Conservation (phyloP, 2,888 invertebrate species). For the Aplocera efformata region DNA sequence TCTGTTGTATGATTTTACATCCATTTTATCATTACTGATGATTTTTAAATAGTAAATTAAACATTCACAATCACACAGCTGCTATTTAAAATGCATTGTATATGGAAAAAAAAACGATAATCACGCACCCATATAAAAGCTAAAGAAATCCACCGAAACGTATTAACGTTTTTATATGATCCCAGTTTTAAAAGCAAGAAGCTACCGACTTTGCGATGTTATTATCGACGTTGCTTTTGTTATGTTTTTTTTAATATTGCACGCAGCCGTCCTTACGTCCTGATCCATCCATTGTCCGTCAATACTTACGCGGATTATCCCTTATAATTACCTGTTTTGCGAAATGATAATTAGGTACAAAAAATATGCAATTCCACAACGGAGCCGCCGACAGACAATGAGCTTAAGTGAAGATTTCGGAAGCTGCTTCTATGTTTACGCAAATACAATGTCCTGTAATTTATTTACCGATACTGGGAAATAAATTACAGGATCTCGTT, state of each 20-base stretch:
- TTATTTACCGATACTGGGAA: not conserved
- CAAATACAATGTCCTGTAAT: slow-evolving; percentile 5
- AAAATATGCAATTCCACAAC: slow-evolving; percentile 50
- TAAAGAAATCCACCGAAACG: slow-evolving; percentile 39
- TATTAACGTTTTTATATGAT: slow-evolving; percentile 49
- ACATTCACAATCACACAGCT: slow-evolving; percentile 37
- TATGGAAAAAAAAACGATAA: slow-evolving; percentile 37
- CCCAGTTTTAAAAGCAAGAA: slow-evolving; percentile 69
- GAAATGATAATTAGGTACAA: slow-evolving; percentile 61
- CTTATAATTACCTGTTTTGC: slow-evolving; percentile 73
- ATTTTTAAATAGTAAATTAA: slow-evolving; percentile 7
- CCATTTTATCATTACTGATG: too few species aligned
- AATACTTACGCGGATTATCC: slow-evolving; percentile 67
- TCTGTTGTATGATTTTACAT: too few species aligned
- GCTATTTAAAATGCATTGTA: slow-evolving; percentile 36
- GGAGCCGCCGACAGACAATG: slow-evolving; percentile 52
- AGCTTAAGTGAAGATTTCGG: slow-evolving; percentile 18
- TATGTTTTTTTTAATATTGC: slow-evolving; percentile 41
- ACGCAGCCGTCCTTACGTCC: slow-evolving; percentile 57
- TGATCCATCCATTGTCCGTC: slow-evolving; percentile 57
- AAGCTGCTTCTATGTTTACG: slow-evolving; percentile 1
- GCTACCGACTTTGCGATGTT: slow-evolving; percentile 77
- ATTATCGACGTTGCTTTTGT: slow-evolving; percentile 66
- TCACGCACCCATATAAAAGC: slow-evolving; percentile 35
- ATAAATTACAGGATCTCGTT: too few species aligned